Base-by-base conservation (phyloP, 2,797 vertebrate species). In the Oryzias dopingdopingensis region DNA sequence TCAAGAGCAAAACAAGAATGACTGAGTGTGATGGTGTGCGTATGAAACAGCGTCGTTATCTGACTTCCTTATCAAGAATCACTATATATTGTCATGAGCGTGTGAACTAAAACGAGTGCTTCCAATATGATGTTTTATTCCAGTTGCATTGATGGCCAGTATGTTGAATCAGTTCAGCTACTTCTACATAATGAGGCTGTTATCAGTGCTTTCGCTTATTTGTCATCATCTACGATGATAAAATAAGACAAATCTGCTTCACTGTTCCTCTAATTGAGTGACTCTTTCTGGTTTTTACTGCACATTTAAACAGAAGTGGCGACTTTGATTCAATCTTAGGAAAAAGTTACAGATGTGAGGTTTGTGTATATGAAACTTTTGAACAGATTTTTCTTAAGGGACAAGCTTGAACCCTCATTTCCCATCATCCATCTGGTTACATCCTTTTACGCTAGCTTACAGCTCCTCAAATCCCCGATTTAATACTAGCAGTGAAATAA, bases 1-100 rank as follows among this genome's bases (percentile, higher is more conserved):
- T 26, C 40, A 40, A 20, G 26, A 13, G 41, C 45, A 58, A 24
- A 61, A 17, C 1, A 4, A 32, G 42, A 44, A 14, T 32, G 52
- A 40, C 32, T 4, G 18, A 60, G 51, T n/a, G 48, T 47, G 41
- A 57, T 32, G 44, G 40, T 60, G 65, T 40, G 49, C 71, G 57
- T 5, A 56, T 49, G 50, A 49, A 18, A 58, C 56, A 57, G 52
- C 6, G 37, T 54, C 49, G 74, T 77, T 76, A 74, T 81, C 72
- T 77, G 58, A 72, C 73, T 55, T 50, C 61, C 52, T 76, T 61
- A 57, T 63, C 51, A 69, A 23, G 67, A 82, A 75, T 78, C 62
- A 65, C 62, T 20, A 12, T 55, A 59, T 65, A 66, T 67, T 74
- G 56, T 61, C 49, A 60, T 4, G 10, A 59, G 51, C 13, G 46